Conservation (phyloP, 2,113 vertebrate species). For the Eulemur rufifrons region DNA sequence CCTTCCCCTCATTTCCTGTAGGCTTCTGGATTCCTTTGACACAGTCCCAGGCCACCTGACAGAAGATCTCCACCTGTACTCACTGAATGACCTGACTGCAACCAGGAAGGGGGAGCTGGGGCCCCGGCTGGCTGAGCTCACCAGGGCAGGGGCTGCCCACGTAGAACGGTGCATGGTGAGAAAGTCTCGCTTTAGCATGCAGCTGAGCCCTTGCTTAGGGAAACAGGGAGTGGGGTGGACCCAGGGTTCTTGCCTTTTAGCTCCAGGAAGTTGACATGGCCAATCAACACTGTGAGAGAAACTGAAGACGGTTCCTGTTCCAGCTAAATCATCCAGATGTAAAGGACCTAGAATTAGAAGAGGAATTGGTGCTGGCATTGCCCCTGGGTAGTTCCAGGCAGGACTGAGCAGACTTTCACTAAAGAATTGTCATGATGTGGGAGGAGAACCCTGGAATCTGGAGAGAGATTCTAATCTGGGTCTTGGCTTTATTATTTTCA, state of each 20-base stretch:
- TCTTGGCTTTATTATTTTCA: background rate
- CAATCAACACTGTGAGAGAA: background rate
- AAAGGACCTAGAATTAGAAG: background rate
- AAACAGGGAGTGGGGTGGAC: background rate
- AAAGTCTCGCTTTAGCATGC: background rate
- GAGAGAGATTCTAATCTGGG: background rate
- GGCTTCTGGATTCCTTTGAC: constrained; percentile 94
- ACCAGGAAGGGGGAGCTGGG: constrained; percentile 92
- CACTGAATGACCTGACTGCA: constrained; percentile 90
- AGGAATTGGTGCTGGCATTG: background rate
- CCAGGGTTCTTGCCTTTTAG: background rate
- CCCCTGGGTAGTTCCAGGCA: background rate
- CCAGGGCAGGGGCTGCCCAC: constrained; percentile 89
- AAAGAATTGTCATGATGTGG: background rate
- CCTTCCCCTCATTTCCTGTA: constrained; percentile 62
- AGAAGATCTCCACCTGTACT: constrained; percentile 96
- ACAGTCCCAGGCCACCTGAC: constrained; percentile 93
- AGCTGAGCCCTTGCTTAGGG: background rate
- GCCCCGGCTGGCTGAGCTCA: constrained; percentile 90
- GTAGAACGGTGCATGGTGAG: constrained; percentile 94
- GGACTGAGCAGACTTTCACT: background rate
- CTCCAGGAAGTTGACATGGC: background rate
- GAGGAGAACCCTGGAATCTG: background rate
- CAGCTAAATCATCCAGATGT: background rate
- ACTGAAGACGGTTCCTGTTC: background rate